These are phyloP conservation scores for Periophthalmus modestus DNA, from an alignment of 2,113 vertebrate species.

Conservation along the genomic window DNA sequence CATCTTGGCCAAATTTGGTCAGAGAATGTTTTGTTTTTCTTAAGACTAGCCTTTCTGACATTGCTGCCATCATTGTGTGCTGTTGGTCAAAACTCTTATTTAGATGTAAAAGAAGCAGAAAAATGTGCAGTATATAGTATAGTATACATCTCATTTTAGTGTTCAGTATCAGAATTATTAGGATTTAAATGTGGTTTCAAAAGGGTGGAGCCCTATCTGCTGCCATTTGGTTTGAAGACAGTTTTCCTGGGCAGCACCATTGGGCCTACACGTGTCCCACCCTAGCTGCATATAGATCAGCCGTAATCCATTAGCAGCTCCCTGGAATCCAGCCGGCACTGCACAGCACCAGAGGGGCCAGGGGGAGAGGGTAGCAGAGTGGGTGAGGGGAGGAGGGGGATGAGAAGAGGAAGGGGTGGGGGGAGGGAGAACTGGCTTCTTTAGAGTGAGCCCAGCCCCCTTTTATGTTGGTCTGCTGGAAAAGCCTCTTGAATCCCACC, in stretches of 20 bases:
- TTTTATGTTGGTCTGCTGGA: slow-evolving; percentile 68
- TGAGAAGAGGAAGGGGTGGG: slow-evolving; percentile 59
- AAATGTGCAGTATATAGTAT: neutral
- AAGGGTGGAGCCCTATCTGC: slow-evolving; percentile 24
- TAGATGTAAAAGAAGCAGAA: neutral
- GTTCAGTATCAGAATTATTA: neutral
- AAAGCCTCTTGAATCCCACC: slow-evolving; percentile 68
- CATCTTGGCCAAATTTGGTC: slow-evolving; percentile 46
- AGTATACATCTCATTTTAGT: neutral
- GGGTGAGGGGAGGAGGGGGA: slow-evolving; percentile 51
- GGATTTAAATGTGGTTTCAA: neutral
- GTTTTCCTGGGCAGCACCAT: slow-evolving; percentile 64
- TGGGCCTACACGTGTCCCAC: slow-evolving; percentile 72
- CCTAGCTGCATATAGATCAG: slow-evolving; percentile 77
- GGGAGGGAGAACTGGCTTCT: slow-evolving; percentile 51
- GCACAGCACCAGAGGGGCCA: slow-evolving; percentile 64
- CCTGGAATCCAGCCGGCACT: slow-evolving; percentile 75
- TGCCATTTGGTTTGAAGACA: slow-evolving; percentile 51
- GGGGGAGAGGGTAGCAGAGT: slow-evolving; percentile 61
- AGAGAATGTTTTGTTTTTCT: slow-evolving; percentile 41
- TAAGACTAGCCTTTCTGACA: slow-evolving; percentile 13
- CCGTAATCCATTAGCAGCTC: slow-evolving; percentile 77
- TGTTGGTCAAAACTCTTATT: neutral
- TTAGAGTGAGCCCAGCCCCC: slow-evolving; percentile 61
- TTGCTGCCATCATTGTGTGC: slow-evolving; percentile 27